Evolutionary conservation across 2,113 vertebrate species (phyloP).

Genomic region (Clarias gariepinus): DNA sequence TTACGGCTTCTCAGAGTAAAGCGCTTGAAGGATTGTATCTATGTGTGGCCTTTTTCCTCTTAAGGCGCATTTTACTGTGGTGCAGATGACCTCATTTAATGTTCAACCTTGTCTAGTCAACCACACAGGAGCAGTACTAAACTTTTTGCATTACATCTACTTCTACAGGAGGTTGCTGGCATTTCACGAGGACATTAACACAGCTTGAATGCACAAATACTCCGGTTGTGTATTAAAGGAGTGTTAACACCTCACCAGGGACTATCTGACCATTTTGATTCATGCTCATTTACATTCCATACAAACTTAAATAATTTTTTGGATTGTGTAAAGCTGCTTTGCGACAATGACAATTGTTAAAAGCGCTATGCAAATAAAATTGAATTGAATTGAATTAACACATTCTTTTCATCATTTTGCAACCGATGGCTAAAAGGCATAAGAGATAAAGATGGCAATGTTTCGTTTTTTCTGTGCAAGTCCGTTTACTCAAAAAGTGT

Average conservation of each 20-base stretch:
- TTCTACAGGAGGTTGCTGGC: conserved; percentile 5
- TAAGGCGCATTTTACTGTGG: too few relatives aligned
- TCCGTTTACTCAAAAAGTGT: not conserved
- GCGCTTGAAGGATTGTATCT: too few relatives aligned
- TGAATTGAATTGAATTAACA: too few relatives aligned
- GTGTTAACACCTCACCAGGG: not conserved
- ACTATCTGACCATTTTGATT: too few relatives aligned
- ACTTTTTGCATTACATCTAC: not conserved
- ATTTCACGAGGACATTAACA: not conserved
- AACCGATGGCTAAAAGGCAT: not conserved
- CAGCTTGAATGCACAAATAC: not conserved
- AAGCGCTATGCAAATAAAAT: too few relatives aligned
- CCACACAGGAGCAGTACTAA: not conserved
- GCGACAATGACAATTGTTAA: too few relatives aligned
- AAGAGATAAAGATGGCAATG: not conserved
- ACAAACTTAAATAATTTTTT: too few relatives aligned
- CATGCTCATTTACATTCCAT: too few relatives aligned
- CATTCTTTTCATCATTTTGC: not conserved
- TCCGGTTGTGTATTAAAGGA: conserved; percentile 8
- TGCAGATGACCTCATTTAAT: too few relatives aligned
- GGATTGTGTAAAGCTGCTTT: too few relatives aligned
- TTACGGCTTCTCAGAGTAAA: too few relatives aligned
- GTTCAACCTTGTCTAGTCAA: not conserved
- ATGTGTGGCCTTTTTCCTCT: too few relatives aligned
- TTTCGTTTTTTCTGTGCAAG: not conserved